Base-by-base conservation (phyloP, 2,888 invertebrate genomes). In the Diarsia dahlii region DNA sequence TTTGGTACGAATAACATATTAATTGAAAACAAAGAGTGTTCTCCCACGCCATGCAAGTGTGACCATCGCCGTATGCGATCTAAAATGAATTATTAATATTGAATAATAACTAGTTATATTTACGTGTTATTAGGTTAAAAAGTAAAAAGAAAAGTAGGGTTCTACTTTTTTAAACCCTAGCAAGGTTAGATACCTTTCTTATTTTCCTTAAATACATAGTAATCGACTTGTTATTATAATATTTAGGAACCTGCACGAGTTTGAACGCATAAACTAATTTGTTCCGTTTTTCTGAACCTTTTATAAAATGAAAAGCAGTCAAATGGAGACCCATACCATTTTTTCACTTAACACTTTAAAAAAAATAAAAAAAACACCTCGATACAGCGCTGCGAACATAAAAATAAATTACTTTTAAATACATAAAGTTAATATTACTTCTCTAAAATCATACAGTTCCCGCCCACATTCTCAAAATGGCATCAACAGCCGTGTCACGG, bases 21-120 rank as follows among this genome's bases (percentile, higher is more conserved):
- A 88, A 86, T 85, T 84, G 82, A 84, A 86, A 90, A 90, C 90
- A 91, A 89, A 84, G 90, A 85, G 79, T 78, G 65, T 71, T 86
- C 84, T 92, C 92, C 89, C 93, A 93, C 93, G 93, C 89, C 83
- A 91, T 73, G 90, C 89, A 91, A 92, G 88, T 91, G 91, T 92
- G 91, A 92, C 93, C 87, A 92, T 92, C 92, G 85, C 81, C 80
- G 74, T 86, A 87, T 86, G 84, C 84, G 80, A 92, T 92, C 90
- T 80, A 68, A 84, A 81, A 85, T 86, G 78, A 82, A 79, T 77
- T 77, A 81, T 82, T 71, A 75, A 78, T 66, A 69, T 66, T 63
- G 69, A 75, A 78, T 77, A 78, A 70, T 78, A 65, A 72, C 74
- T 76, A 82, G 74, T 67, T 73, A 67, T 18, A 80, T 13, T 34